phyloP scores from a whole-genome alignment of 2,888 invertebrate species.

The Trachelus iudaicus region DNA sequence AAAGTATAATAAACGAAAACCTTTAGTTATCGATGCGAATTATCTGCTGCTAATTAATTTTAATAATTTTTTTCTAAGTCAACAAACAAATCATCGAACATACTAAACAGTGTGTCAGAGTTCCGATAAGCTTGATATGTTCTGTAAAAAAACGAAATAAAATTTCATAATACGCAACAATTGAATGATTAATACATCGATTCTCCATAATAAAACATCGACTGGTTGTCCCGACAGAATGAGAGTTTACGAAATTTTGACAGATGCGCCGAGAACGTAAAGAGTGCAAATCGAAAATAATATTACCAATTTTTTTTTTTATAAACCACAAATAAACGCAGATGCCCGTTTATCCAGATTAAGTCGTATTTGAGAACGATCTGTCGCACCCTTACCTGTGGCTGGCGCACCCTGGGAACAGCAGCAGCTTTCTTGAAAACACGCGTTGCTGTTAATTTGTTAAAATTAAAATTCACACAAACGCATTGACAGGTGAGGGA shows the following conservation, averaged over 20 bases:
- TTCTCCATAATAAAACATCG: background rate
- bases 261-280: background rate
- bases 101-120: too few relatives aligned
- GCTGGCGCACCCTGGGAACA: background rate
- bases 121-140: too few relatives aligned
- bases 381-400: background rate
- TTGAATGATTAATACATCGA: background rate
- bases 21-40: too few relatives aligned
- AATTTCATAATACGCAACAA: too few relatives aligned
- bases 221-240: background rate
- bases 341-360: background rate
- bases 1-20: too few relatives aligned
- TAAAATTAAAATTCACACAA: slow-evolving; percentile 33
- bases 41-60: too few relatives aligned
- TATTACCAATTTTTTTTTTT: too few relatives aligned
- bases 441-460: slow-evolving; percentile 50
- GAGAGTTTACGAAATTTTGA: background rate
- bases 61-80: too few relatives aligned
- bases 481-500: background rate
- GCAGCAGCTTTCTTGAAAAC: slow-evolving; percentile 14
- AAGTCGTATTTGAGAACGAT: background rate
- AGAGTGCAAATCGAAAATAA: too few relatives aligned
- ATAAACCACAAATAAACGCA: background rate
- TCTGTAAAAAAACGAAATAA: too few relatives aligned
- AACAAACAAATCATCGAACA: too few relatives aligned